Percentiles rank a stretch among this genome's conserved stretches.
phyloP scores from a whole-genome alignment of 2,888 invertebrate genomes.

The Hypomecis atomaria region DNA sequence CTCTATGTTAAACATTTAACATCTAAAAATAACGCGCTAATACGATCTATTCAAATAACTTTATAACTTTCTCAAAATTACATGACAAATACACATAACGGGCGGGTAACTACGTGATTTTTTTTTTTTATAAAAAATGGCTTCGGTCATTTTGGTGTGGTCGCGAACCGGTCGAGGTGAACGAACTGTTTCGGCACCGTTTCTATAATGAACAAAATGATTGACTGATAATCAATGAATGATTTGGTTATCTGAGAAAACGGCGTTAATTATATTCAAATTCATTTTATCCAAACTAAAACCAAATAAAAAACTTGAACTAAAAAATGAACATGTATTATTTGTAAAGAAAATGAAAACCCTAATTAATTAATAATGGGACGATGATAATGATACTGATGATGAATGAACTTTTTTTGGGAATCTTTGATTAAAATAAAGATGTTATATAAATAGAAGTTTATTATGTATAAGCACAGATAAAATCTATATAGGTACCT shows the following conservation, averaged over 20 bases:
- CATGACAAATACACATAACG: slow-evolving; percentile 51
- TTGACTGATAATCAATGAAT: slow-evolving; percentile 27
- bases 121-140: slow-evolving; percentile 30
- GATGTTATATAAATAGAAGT: no score
- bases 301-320: no score
- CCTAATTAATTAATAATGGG: no score
- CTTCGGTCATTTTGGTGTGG: slow-evolving; percentile 36
- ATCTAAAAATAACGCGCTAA: slow-evolving; percentile 5
- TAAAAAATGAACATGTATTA: no score
- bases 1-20: not conserved
- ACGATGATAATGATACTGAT: not conserved
- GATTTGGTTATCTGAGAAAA: slow-evolving; percentile 15
- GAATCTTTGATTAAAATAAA: not conserved
- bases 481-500: no score
- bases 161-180: slow-evolving; percentile 62
- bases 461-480: no score
- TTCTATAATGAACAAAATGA: slow-evolving; percentile 41
- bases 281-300: not conserved
- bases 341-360: no score
- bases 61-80: slow-evolving; percentile 42
- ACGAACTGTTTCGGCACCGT: slow-evolving; percentile 64
- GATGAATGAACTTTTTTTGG: not conserved
- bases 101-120: slow-evolving; percentile 51
- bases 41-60: slow-evolving; percentile 14
- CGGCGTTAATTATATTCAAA: not conserved